Conservation (phyloP, 92 coral and sea anemone species). For the Heliopora coerulea region DNA sequence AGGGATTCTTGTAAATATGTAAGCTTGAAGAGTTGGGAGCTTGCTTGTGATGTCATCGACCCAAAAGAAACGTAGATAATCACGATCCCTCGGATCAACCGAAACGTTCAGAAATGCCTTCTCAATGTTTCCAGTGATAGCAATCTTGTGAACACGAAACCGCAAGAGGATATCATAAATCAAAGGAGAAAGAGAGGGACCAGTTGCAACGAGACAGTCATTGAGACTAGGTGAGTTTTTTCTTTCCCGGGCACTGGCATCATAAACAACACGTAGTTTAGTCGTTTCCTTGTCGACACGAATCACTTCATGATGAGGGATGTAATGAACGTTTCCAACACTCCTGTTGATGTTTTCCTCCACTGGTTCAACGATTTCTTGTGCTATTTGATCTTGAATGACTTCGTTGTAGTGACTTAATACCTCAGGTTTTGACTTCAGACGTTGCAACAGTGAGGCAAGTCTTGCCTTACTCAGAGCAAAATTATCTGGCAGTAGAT, state of each 20-base stretch:
- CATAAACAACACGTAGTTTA: slow-evolving; percentile 27
- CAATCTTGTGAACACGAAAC: slow-evolving; percentile 25
- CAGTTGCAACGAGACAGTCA: slow-evolving; percentile 21
- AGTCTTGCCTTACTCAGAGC: not conserved
- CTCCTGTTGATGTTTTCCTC: not conserved
- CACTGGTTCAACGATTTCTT: slow-evolving; percentile 48
- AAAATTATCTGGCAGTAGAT: slow-evolving; percentile 54
- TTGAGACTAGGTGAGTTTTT: slow-evolving; percentile 35
- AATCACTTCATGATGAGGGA: slow-evolving; percentile 12
- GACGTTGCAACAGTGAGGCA: not conserved
- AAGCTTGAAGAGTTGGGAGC: slow-evolving; percentile 1
- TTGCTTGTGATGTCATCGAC: not conserved
- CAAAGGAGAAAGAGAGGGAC: slow-evolving; percentile 26
- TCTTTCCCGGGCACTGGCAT: slow-evolving; percentile 6
- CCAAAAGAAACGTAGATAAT: not conserved
- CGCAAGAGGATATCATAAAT: slow-evolving; percentile 29
- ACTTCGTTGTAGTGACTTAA: slow-evolving; percentile 34
- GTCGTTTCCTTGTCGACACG: slow-evolving; percentile 24
- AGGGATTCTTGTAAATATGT: not conserved
- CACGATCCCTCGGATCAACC: not conserved
- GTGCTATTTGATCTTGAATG: slow-evolving; percentile 37
- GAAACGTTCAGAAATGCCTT: slow-evolving; percentile 9
- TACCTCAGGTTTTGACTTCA: slow-evolving; percentile 36
- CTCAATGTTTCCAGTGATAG: slow-evolving; percentile 31
- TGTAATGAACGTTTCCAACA: slow-evolving; percentile 20